phyloP scores from a whole-genome alignment of 1,140 invertebrate genomes.

The Lineus longissimus region DNA sequence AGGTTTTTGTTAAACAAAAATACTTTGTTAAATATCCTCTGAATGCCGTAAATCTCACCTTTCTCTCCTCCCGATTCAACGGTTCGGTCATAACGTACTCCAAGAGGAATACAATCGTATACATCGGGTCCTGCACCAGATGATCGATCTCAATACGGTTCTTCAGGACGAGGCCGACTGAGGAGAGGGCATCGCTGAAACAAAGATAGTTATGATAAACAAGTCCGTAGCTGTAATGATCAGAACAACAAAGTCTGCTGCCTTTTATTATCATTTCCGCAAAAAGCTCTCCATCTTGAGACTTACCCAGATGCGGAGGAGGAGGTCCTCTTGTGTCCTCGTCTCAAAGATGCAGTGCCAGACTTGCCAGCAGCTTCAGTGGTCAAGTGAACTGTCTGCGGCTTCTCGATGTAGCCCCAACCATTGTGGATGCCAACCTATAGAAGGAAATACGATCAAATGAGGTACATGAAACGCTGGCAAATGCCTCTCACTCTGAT shows the following conservation, averaged over 20 bases:
- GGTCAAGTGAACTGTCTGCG: slow-evolving; percentile 42
- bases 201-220: neutral
- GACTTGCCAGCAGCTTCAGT: slow-evolving; percentile 17
- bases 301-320: neutral
- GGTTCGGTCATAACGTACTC: slow-evolving; percentile 49
- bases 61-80: slow-evolving; percentile 38
- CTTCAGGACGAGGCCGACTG: slow-evolving; percentile 31
- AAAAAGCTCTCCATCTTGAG: no score
- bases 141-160: slow-evolving; percentile 40
- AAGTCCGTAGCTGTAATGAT: no score
- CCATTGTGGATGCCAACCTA: slow-evolving; percentile 54
- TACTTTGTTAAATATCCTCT: no score
- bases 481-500: no score
- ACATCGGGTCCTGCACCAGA: slow-evolving; percentile 44
- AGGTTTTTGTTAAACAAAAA: no score
- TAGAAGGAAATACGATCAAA: neutral
- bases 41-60: slow-evolving; percentile 21
- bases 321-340: neutral
- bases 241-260: no score
- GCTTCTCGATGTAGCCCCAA: slow-evolving; percentile 49
- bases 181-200: neutral
- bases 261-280: no score
- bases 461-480: no score
- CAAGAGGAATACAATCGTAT: slow-evolving; percentile 44
- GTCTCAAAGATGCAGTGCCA: neutral